Base-by-base conservation (phyloP, 2,888 invertebrate genomes). In the Vandiemenella viatica region DNA sequence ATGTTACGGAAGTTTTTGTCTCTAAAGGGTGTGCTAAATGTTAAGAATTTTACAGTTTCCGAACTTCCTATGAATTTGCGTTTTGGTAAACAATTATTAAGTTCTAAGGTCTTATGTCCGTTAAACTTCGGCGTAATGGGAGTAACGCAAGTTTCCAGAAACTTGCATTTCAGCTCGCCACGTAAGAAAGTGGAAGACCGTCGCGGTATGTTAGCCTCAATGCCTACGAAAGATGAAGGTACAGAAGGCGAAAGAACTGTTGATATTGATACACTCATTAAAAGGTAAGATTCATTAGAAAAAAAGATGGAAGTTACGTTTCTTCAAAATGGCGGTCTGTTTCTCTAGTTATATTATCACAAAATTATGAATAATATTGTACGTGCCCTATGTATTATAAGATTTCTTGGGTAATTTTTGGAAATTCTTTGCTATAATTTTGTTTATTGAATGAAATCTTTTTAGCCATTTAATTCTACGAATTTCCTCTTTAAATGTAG, bases 191-290 rank as follows among this genome's bases (percentile, higher is more conserved):
- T 50, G 1, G 48, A 67, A 37, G 67, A 67, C 54, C 59, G 65
- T 37, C 60, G 62, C 54, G 54, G 55, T 46, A 60, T 65, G 57
- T 48, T 63, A 15, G 56, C 60, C 26, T 62, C 64, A 6, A 56
- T 64, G 57, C 66, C 69, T 1, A 63, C 64, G 10, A 60, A 61
- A 53, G 88, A 89, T 63, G 83, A 87, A 62, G 89, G 88, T 43
- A 83, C 83, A 1, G 73, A 73, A 50, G 89, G 89, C 40, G 88
- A 88, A 66, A 77, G 73, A 60, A 67, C 76, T 1, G 61, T 80
- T 23, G 81, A 83, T 62, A 75, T 88, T 32, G 87, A 88, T 63
- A 66, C 74, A 7, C 63, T 74, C 15, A 62, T 78, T 7, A 69
- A 72, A 58, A 69, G 73, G 81, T 83, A 69, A 67, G 72, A 61